A percentile compares a stretch with the other conserved stretches of the same genome.
Conservation (phyloP, 1,140 invertebrate genomes). For the Telenomus remus region DNA sequence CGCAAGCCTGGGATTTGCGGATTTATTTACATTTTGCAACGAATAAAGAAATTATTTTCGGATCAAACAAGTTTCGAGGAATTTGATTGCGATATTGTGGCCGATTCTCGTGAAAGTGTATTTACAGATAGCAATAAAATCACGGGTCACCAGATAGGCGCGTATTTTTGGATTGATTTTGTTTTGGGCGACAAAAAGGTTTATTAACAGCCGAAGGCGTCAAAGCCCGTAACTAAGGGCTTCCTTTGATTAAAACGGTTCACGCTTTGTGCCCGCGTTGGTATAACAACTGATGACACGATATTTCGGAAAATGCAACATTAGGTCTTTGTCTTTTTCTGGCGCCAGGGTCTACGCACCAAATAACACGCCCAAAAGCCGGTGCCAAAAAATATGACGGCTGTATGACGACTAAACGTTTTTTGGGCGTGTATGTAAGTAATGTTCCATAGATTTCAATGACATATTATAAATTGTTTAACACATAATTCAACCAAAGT, state of each 20-base stretch:
- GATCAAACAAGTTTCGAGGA: slow-evolving; percentile 17
- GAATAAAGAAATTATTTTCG: slow-evolving; percentile 50
- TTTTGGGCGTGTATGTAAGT: slow-evolving; percentile 52
- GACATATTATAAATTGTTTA: slow-evolving; percentile 56
- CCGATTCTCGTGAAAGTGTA: slow-evolving; percentile 15
- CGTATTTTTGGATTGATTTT: not conserved
- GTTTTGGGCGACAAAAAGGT: slow-evolving; percentile 9
- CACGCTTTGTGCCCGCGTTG: slow-evolving; percentile 13
- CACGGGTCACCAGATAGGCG: not conserved
- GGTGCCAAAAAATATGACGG: slow-evolving; percentile 52
- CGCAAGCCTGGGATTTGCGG: not conserved
- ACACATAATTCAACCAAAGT: slow-evolving; percentile 52
- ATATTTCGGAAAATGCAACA: slow-evolving; percentile 41
- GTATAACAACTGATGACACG: slow-evolving; percentile 21
- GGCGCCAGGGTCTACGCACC: slow-evolving; percentile 35
- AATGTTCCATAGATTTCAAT: slow-evolving; percentile 56
- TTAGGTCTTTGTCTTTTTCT: slow-evolving; percentile 34
- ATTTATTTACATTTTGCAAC: slow-evolving; percentile 23
- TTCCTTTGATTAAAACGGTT: too few relatives aligned
- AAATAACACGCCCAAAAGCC: slow-evolving; percentile 37
- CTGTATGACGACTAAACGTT: slow-evolving; percentile 52
- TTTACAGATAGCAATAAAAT: slow-evolving; percentile 10
- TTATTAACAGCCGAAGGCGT: not conserved
- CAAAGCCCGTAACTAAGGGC: too few relatives aligned
- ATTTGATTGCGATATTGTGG: not conserved